A percentile compares a stretch with the other conserved stretches of the same genome.
Conservation (phyloP, 2,797 vertebrate species). For the Aphelocoma californica region DNA sequence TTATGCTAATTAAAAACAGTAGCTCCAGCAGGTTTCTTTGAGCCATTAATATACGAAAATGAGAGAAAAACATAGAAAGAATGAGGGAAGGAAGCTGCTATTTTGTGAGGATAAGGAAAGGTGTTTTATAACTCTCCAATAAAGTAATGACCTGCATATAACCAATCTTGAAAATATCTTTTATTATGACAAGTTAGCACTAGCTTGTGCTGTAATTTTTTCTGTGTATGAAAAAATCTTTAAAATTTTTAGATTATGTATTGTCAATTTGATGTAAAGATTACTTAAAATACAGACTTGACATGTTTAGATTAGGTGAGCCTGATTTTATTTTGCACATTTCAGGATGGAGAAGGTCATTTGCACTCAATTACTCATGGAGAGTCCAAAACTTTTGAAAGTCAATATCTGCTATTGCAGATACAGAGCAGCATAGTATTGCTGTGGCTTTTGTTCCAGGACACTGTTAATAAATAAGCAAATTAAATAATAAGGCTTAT, state of each 20-base stretch:
- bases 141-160: not conserved
- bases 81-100: not conserved
- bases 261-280: not conserved
- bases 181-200: not conserved
- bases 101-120: not conserved
- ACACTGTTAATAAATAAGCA: not conserved
- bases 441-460: not conserved
- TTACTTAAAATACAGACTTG: not conserved
- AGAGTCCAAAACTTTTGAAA: not conserved
- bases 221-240: not conserved
- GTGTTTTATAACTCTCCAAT: not conserved
- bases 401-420: fast-evolving
- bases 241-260: not conserved
- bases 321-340: not conserved
- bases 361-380: not conserved
- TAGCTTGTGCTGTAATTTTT: not conserved
- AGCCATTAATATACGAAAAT: not conserved
- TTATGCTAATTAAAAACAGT: constrained; percentile 17
- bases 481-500: not conserved
- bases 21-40: not conserved
- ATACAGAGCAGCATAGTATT: not conserved
- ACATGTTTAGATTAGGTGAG: not conserved
- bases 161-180: not conserved
- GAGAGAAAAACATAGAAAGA: not conserved
- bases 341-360: not conserved